phyloP scores from a whole-genome alignment of 2,113 vertebrate species.

The Pseudorasbora parva region DNA sequence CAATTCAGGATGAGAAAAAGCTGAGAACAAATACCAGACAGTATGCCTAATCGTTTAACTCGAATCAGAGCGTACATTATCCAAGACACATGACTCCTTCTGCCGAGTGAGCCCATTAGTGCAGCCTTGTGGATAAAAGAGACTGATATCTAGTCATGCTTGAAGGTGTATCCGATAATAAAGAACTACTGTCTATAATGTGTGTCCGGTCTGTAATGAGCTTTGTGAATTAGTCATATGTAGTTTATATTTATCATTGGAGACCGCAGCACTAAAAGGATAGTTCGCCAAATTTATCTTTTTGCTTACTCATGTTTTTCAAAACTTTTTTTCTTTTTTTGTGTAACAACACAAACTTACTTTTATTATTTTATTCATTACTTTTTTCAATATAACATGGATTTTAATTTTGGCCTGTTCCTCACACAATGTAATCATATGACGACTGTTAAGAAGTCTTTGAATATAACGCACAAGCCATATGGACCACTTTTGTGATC shows the following conservation, averaged over 20 bases:
- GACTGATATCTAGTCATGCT: constrained; percentile 51
- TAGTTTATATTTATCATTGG: constrained; percentile 6
- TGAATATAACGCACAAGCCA: not conserved
- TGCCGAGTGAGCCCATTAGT: constrained; percentile 50
- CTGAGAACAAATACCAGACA: constrained; percentile 47
- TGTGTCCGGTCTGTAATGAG: constrained; percentile 26
- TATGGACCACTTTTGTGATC: not conserved
- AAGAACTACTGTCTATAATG: constrained; percentile 39
- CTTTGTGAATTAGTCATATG: constrained; percentile 38
- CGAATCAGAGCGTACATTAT: constrained; percentile 58
- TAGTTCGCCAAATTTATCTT: not conserved
- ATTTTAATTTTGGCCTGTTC: not conserved
- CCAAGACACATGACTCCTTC: constrained; percentile 56
- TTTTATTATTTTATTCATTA: not conserved
- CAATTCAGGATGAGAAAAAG: not conserved
- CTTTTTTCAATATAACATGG: not conserved
- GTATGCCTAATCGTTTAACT: constrained; percentile 58
- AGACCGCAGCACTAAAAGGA: constrained; percentile 25
- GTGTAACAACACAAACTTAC: not conserved
- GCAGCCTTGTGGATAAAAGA: constrained; percentile 51
- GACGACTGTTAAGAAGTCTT: not conserved
- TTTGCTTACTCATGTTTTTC: not conserved
- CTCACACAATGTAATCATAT: no score
- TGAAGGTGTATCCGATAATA: constrained; percentile 50
- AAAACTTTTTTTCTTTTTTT: not conserved